Evolutionary conservation across 2,113 vertebrate genomes (phyloP), one percentile per base, ranked within the genome.

Genomic region (Malurus cyaneus): DNA sequence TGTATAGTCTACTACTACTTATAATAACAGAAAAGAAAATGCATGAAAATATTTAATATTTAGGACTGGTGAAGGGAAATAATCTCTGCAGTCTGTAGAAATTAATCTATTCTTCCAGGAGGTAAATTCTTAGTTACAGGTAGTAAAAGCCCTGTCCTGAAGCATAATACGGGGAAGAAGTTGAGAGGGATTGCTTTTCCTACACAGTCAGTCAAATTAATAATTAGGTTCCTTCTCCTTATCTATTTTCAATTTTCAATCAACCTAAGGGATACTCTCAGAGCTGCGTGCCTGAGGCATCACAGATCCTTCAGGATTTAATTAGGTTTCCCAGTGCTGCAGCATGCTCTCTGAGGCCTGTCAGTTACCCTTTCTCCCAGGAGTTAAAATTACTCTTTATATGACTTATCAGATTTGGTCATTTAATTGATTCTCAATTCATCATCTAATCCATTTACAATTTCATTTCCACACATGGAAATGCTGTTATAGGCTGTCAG

Each of bases 381-480:
- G 88, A 86, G 36, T 83, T 90, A 81, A 92, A 92, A 86, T 80
- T 86, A 59, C 52, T 90, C 32, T 77, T 93, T 41, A 80, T 92
- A 39, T 78, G 60, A 78, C 10, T 94, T 95, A 91, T 8, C 85
- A 93, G 79, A 66, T 88, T 92, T 39, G 52, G 90, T 77, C 61
- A 83, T 83, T 93, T 92, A 95, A 93, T 92, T 94, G 85, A 93
- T 89, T 96, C 61, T 31, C 36, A 90, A 50, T 90, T 93, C 85
- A 69, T 94, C 69, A 34, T 86, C 47, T 81, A 80, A 89, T 93
- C 91, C 12, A 57, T 86, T 95, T 80, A 84, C 49, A 34, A 53
- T 86, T 89, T 82, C 62, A 44, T 65, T 86, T 86, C 57, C 41
- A 64, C 52, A 29, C 46, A 12, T 28, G 41, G 65, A 81, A 73